Base-by-base conservation (phyloP, 1,140 invertebrate species). In the Achatina immaculata region DNA sequence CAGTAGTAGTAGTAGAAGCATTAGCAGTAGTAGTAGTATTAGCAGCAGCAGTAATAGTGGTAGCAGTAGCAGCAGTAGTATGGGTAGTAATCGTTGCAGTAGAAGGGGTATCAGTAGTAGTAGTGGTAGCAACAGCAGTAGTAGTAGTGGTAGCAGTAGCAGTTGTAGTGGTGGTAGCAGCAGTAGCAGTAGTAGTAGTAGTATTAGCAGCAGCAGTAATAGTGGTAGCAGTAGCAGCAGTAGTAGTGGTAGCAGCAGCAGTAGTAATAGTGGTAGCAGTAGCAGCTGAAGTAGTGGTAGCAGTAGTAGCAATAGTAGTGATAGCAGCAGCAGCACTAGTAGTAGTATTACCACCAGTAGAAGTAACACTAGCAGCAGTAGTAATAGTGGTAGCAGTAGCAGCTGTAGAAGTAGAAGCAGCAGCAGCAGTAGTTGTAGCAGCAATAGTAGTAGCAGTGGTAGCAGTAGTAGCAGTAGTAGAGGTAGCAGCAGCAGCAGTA, bases 231-330 rank as follows among this genome's bases (percentile, higher is more conserved):
- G 71, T 43, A 38, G 71, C 28, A 73, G 71, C 71, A 73, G 6
- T 24, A 66, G 62, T 24, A 9, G 62, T 36, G 24, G 62, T 36
- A 66, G 62, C 24, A 66, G 62, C 24, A 9, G 24, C 24, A 9
- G 62, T 43, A 38, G 6, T 43, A 38, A 28, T 43, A 73, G 16
- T 43, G 36, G 42, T 43, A 73, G 6, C 28, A 38, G 71, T 43
- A 73, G 42, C 42, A 73, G 42, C 42, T 36, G 71, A 16, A 45
- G n/a, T n/a, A n/a, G n/a, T n/a, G n/a, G n/a, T n/a, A n/a, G 43
- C 19, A 45, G 43, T 45, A 45, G 43, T 45, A 45, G 43, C 19
- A 45, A 19, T 45, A 9, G 36, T 28, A 9, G 2, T 28, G n/a
- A 38, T 28, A 19, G 38, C 16, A 40, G 2, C 36, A 73, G 71